Percentiles rank a stretch among this genome's conserved stretches.
Evolutionary conservation across 2,797 vertebrate species (phyloP).

Genomic region (Melanotaenia nigrans): DNA sequence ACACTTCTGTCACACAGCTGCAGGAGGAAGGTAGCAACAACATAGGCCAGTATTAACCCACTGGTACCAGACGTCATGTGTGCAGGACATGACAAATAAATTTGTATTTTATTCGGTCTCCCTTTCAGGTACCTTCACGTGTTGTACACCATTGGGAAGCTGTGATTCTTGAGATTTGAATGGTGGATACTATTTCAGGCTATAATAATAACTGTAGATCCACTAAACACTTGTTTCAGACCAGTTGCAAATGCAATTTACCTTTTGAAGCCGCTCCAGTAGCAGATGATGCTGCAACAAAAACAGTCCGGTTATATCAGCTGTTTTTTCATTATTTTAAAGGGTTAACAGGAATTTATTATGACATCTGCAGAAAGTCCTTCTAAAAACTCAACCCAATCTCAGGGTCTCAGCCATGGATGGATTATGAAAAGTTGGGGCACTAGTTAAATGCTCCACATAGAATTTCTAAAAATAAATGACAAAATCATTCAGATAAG

Average conservation of each 20-base stretch:
- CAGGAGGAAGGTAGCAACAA: constrained; percentile 75
- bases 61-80: background rate
- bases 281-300: no score
- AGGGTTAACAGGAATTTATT: background rate
- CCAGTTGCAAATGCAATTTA: no score
- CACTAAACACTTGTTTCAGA: no score
- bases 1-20: constrained; percentile 53
- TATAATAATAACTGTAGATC: background rate
- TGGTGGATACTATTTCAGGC: background rate
- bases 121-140: background rate
- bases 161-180: background rate
- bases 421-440: background rate
- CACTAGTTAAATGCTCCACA: background rate
- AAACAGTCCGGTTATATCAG: no score
- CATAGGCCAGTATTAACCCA: background rate
- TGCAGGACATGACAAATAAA: background rate
- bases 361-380: background rate
- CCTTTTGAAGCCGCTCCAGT: no score
- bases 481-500: background rate
- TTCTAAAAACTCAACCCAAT: background rate
- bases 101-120: background rate
- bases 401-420: background rate
- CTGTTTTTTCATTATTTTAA: background rate
- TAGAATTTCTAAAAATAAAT: background rate
- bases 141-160: background rate